These are phyloP conservation scores for Leptarthrus brevirostris DNA, from an alignment of 2,888 invertebrate genomes.

Conservation along the genomic window DNA sequence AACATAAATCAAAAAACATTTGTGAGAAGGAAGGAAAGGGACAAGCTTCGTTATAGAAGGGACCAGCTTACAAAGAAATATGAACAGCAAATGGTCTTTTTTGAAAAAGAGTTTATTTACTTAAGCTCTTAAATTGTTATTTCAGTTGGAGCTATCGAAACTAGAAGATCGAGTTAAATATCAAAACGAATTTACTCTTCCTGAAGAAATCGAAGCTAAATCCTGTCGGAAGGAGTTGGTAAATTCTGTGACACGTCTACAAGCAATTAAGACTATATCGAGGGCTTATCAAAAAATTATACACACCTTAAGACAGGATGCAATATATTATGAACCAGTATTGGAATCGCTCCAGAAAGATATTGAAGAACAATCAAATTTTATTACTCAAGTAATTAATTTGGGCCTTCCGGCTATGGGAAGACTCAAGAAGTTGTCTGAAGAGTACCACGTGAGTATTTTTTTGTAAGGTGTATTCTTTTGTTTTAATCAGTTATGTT, in stretches of 20 bases:
- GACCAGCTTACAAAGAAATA: constrained; percentile 59
- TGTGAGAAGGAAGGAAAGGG: constrained; percentile 63
- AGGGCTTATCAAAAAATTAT: constrained; percentile 63
- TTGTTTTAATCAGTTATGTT: neutral
- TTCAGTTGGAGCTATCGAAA: constrained; percentile 54
- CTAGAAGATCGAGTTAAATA: constrained; percentile 64
- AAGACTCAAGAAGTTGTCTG: constrained; percentile 46
- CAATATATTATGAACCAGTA: constrained; percentile 65
- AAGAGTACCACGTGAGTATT: constrained; percentile 45
- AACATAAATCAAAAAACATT: constrained; percentile 65
- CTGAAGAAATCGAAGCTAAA: constrained; percentile 61
- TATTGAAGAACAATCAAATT: constrained; percentile 64
- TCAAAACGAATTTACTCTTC: constrained; percentile 61
- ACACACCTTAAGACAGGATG: constrained; percentile 60
- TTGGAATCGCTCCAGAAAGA: constrained; percentile 62
- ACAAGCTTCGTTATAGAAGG: constrained; percentile 61
- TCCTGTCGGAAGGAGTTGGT: constrained; percentile 62
- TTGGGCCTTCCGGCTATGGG: constrained; percentile 63
- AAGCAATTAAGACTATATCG: constrained; percentile 63
- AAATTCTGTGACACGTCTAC: constrained; percentile 63
- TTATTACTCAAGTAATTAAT: constrained; percentile 63
- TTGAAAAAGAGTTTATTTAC: neutral
- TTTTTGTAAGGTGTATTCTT: neutral
- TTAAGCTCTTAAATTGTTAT: neutral
- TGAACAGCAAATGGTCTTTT: constrained; percentile 59